Conservation (phyloP, 2,113 vertebrate species). For the Grammomys dolichurus region DNA sequence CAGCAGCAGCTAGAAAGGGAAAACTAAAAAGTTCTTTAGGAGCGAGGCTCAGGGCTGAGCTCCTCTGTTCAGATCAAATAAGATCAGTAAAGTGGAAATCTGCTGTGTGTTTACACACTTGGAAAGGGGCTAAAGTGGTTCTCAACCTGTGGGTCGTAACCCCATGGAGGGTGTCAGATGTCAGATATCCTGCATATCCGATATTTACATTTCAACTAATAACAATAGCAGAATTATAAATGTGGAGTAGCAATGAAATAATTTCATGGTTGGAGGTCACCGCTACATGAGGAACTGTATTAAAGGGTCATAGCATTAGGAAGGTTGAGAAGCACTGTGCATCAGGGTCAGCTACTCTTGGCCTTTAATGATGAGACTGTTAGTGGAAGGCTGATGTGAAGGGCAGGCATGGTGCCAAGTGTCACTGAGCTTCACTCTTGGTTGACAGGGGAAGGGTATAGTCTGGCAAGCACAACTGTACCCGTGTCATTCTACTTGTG, state of each 20-base stretch:
- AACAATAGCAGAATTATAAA: background rate
- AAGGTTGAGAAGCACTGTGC: background rate
- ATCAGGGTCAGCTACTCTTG: background rate
- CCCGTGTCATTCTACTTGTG: background rate
- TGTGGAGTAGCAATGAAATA: background rate
- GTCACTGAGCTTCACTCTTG: background rate
- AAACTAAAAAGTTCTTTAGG: conserved; percentile 6
- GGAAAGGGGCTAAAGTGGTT: background rate
- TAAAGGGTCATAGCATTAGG: background rate
- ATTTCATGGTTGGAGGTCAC: background rate
- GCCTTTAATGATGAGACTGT: background rate
- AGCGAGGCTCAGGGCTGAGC: background rate
- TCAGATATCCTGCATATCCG: background rate
- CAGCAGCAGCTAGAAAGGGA: conserved; percentile 13
- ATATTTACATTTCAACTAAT: background rate
- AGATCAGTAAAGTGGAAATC: background rate
- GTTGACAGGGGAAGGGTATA: background rate
- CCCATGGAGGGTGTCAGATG: background rate
- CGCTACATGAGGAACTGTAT: background rate
- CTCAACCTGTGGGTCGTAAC: background rate
- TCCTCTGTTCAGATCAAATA: background rate
- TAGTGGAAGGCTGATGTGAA: background rate
- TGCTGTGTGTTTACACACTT: background rate
- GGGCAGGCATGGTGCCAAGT: background rate
- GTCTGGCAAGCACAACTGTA: background rate